Conservation (phyloP, 2,888 invertebrate genomes). For the Alloscopus bannaensis region DNA sequence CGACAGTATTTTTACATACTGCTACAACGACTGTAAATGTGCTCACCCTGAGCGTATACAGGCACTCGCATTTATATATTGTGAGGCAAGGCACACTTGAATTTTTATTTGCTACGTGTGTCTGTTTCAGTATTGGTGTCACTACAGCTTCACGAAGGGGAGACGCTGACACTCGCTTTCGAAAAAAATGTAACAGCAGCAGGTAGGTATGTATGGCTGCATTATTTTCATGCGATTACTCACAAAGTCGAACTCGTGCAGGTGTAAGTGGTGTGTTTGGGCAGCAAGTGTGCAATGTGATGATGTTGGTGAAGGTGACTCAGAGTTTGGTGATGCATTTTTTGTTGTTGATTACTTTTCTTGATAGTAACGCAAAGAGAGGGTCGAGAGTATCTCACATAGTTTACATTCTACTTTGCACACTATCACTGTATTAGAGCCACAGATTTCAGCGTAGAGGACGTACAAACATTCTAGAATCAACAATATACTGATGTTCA, state of each 20-base stretch:
- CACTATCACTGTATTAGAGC: not conserved
- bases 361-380: not conserved
- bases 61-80: slow-evolving; percentile 37
- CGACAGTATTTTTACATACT: slow-evolving; percentile 34
- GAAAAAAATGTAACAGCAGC: too few relatives aligned
- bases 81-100: slow-evolving; percentile 53
- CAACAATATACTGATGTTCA: not conserved
- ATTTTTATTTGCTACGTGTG: slow-evolving; percentile 11
- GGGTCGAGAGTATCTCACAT: slow-evolving; percentile 25
- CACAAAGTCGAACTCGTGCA: not conserved
- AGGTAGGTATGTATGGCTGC: not conserved
- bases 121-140: too few relatives aligned
- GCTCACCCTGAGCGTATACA: slow-evolving; percentile 45
- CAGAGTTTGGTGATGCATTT: not conserved
- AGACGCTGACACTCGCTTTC: too few relatives aligned
- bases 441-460: not conserved
- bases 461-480: not conserved
- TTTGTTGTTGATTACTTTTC: not conserved
- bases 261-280: not conserved
- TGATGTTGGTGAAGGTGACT: not conserved
- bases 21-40: too few relatives aligned
- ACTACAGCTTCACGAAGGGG: too few relatives aligned
- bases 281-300: not conserved
- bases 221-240: too few relatives aligned
- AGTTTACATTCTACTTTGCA: slow-evolving; percentile 22